Base-by-base conservation (phyloP, 2,888 invertebrate genomes). In the Ochropleura leucogaster region DNA sequence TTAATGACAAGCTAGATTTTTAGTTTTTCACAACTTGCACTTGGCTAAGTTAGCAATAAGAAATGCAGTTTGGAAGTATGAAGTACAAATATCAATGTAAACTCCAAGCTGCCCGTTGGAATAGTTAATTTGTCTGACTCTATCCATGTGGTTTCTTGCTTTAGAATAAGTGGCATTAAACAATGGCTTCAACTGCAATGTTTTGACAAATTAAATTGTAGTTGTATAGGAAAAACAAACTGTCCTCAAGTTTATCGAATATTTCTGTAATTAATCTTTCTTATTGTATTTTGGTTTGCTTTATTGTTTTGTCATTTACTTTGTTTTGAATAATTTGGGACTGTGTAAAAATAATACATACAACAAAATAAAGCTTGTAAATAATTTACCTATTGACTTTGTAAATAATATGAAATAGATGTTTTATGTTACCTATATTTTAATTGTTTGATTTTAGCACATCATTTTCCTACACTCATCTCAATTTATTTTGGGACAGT, bases 401-500 rank as follows among this genome's bases (percentile, higher is more conserved):
- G 85, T 85, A 85, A 79, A 78, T 82, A 87, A 67, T 83, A 77
- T 82, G 72, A 79, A 84, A 82, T 77, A 85, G 84, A 85, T 72
- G 68, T 74, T 68, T 62, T 68, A 72, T 63, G 68, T 77, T 77
- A 70, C 10, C 59, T 77, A 42, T 53, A 62, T 72, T 57, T 82
- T 60, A 55, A 42, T 67, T 68, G 51, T 68, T 71, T 81, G 57
- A 68, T 77, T 82, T 79, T 77, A 75, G 4, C 40, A 59, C 16
- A 16, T 16, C 59, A 30, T 30, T 30, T 30, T 30, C 30, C 30
- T 30, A 3, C 30, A 1, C 30, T 30, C 30, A 2, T 30, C 30
- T 3, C 30, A 30, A 30, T 30, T 30, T 30, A 30, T 30, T 30
- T 30, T 30, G 30, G 30, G 30, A 30, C 30, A 30, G 30, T 30